Conservation (phyloP, 2,113 vertebrate genomes). For the Nycticorax nycticorax region DNA sequence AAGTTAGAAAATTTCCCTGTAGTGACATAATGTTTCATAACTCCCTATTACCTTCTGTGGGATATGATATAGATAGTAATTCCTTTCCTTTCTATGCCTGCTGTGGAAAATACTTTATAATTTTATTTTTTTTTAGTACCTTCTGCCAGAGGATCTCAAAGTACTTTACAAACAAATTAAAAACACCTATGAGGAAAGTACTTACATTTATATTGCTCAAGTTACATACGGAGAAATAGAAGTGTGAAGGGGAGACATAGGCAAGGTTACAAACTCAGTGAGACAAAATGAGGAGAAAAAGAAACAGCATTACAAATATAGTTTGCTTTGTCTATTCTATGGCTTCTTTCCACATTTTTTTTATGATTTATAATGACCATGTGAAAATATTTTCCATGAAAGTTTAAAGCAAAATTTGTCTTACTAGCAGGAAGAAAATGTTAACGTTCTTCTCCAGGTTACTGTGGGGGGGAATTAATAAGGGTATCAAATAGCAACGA, state of each 20-base stretch:
- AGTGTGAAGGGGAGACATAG: neutral
- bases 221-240: neutral
- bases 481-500: neutral
- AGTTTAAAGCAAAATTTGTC: neutral
- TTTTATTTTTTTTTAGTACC: neutral
- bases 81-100: neutral
- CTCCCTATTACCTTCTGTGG: neutral
- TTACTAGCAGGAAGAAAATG: neutral
- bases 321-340: neutral
- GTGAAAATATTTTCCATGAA: neutral
- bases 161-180: constrained; percentile 38
- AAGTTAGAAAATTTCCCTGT: neutral
- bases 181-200: neutral
- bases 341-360: neutral
- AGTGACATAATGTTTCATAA: neutral
- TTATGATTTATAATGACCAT: neutral
- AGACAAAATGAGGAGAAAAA: neutral
- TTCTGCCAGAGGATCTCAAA: constrained; percentile 32
- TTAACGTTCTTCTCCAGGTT: neutral
- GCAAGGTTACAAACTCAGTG: neutral
- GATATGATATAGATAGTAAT: neutral
- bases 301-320: neutral
- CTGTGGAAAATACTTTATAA: neutral
- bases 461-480: neutral
- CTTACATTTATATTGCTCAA: neutral